phyloP scores from a whole-genome alignment of 2,113 vertebrate species.

The Psophia crepitans region DNA sequence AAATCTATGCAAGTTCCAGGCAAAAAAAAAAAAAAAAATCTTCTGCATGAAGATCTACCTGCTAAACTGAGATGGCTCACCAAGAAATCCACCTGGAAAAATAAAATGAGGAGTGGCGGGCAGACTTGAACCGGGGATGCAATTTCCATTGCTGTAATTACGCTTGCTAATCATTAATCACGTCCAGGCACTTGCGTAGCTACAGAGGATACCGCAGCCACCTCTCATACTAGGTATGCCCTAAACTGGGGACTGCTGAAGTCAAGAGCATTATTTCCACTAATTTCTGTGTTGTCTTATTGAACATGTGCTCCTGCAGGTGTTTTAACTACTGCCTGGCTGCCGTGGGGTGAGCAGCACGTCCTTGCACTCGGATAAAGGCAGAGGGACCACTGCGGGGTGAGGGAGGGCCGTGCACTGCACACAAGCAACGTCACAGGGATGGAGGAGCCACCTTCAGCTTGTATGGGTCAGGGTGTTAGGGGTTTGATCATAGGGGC shows the following conservation, averaged over 20 bases:
- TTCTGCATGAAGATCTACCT: neutral
- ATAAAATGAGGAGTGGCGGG: neutral
- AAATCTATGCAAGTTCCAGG: neutral
- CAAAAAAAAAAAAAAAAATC: neutral
- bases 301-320: neutral
- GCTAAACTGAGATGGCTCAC: neutral
- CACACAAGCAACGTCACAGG: neutral
- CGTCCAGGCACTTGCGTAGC: neutral
- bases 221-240: neutral
- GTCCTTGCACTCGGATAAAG: neutral
- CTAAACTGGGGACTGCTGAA: neutral
- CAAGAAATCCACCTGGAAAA: neutral
- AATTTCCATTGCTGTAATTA: neutral
- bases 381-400: neutral
- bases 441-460: neutral
- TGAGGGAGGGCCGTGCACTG: neutral
- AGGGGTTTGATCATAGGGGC: neutral
- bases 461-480: fast-evolving
- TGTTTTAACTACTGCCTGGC: neutral
- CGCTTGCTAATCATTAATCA: neutral
- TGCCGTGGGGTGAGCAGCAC: fast-evolving
- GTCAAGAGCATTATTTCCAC: neutral
- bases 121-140: neutral
- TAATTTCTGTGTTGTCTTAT: neutral
- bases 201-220: neutral